Evolutionary conservation across 2,888 invertebrate species (phyloP), one percentile per base, ranked within the genome.

Genomic region (Sipha maydis): DNA sequence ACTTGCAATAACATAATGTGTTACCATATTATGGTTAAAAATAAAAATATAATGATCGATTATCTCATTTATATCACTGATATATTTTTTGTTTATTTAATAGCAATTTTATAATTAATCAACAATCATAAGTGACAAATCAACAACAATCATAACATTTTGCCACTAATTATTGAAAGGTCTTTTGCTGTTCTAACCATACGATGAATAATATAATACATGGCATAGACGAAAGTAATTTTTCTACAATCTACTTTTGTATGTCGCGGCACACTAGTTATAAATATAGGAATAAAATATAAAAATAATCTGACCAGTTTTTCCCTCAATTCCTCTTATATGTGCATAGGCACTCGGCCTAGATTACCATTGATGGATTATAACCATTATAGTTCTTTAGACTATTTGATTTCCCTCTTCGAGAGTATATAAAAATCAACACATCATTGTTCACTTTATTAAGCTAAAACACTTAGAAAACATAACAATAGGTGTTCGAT

Each of bases 221-320:
- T 38, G 14, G 28, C 25, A 41, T 17, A 56, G 54, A 83, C 73
- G 34, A 84, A 76, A 76, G 76, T 61, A 76, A 28, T 11, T 76
- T 31, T 73, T 41, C 28, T 41, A 31, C 73, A 41, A 41, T 28
- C 21, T 84, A 67, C 14, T 76, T 84, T 84, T 84, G 11, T 84
- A 41, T 41, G 76, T 41, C 61, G 41, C 14, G 79, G 80, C 73
- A 80, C 86, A 73, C 86, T 56, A 79, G 86, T 73, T 82, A 76
- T 82, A 76, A 82, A n/a, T 88, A 88, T 31, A 80, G 41, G 75
- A 82, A 80, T 80, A 75, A 75, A 75, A 73, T 88, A 75, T 75
- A 75, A 75, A 75, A 82, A 75, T 38, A 54, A 73, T 80, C 41
- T 5, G 38, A 75, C 88, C 75, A 88, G 82, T 88, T 88, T 88